Conservation (phyloP, 2,888 invertebrate genomes). For the Linnaemya tessellans region DNA sequence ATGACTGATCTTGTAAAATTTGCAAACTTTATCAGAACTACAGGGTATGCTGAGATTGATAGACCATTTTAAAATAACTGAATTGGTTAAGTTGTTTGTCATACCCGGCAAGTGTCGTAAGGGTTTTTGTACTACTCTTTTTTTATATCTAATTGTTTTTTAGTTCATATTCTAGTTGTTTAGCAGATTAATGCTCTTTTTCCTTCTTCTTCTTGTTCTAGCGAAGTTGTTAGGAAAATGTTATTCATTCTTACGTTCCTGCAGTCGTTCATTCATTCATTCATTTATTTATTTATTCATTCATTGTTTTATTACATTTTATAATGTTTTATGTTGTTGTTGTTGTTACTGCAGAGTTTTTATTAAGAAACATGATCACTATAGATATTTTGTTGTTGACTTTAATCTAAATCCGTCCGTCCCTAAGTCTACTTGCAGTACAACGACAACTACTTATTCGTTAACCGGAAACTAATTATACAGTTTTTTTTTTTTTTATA, state of each 20-base stretch:
- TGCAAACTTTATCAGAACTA: too few relatives aligned
- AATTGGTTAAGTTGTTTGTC: too few relatives aligned
- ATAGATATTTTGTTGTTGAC: conserved; percentile 66
- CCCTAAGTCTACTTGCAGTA: conserved; percentile 12
- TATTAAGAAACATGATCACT: conserved; percentile 80
- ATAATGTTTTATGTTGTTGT: conserved; percentile 16
- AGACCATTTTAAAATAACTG: too few relatives aligned
- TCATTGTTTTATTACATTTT: conserved; percentile 41
- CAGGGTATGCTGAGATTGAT: too few relatives aligned
- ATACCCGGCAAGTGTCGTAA: not conserved
- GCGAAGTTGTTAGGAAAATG: conserved; percentile 27
- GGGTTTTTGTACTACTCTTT: not conserved
- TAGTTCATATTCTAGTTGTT: not conserved
- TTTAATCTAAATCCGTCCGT: conserved; percentile 24
- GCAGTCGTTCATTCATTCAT: conserved; percentile 42
- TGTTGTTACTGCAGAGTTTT: conserved; percentile 72
- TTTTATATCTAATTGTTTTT: not conserved
- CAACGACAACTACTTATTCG: conserved; percentile 46
- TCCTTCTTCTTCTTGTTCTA: not conserved
- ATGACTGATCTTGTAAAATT: too few relatives aligned
- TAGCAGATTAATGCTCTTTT: conserved; percentile 1
- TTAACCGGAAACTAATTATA: conserved; percentile 82
- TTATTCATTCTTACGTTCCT: conserved; percentile 52
- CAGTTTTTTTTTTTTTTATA: conserved; percentile 69
- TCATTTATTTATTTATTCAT: conserved; percentile 19